Evolutionary conservation across 1,140 invertebrate species (phyloP), one percentile per base, ranked within the genome.

Genomic region (Rhopalosiphum padi): DNA sequence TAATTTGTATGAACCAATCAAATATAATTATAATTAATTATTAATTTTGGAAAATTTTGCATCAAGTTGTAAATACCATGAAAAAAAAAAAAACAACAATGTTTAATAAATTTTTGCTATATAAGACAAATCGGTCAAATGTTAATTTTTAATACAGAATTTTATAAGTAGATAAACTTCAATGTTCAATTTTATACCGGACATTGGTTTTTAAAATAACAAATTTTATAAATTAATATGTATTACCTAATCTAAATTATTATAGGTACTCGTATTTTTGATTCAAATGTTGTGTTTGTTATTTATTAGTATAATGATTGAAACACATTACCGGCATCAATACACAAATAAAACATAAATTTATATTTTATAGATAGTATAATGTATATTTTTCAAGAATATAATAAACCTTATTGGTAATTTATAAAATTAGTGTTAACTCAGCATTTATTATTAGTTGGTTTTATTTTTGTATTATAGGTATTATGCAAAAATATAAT

Each of bases 291-390:
- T 86, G 15, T 30, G 83, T 51, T 86, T 35, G 43, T 87, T 88
- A 88, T 51, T 88, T 88, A 88, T 88, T 88, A 51, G 51, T 88
- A 35, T 53, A 30, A 86, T 46, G 85, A 86, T 46, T 9, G 43
- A 86, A 86, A 86, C 25, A 46, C 41, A 51, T 48, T 55, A 89
- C 35, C 51, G 1, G 55, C 88, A 55, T 89, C 51, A 89, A 55
- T 55, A 35, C 37, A 55, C 35, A 89, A 89, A 41, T 25, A 89
- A 2, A 55, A 88, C 21, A 53, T 35, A 51, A n/a, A 51, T 88
- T 35, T 88, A 88, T 53, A 41, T 23, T 88, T 88, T 88, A 88
- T 1, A 51, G 46, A 88, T 88, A 88, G 30, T 68, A 77, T 11
- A 11, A 60, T 11, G 22, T 41, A 53, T 41, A 35, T 89, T 55